Base-by-base conservation (phyloP, 1,140 invertebrate genomes). In the Papilio machaon region DNA sequence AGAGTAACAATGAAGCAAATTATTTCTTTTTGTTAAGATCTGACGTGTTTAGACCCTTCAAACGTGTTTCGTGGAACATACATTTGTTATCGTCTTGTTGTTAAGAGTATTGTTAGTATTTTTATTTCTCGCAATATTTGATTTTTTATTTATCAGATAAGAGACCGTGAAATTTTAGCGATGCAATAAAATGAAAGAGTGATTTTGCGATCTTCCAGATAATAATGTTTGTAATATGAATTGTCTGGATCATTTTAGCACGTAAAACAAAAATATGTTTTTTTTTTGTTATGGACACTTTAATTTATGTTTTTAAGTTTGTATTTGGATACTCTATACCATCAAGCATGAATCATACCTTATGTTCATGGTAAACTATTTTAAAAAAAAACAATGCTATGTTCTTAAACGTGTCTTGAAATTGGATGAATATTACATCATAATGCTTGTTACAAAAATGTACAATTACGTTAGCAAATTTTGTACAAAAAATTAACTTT, bases 41-140 rank as follows among this genome's bases (percentile, higher is more conserved):
- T 19, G 1, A 75, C 52, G 13, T 49, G 38, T 79, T 67, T 67
- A 79, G 58, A 79, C 76, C 76, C 76, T 79, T 79, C 54, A 60
- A 64, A 79, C n/a, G 38, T 81, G 67, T 67, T 79, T 83, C 82
- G 80, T 15, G 73, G 82, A 83, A 83, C 70, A 79, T 60, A 83
- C 78, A 60, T 81, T 83, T 83, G 81, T 83, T 47, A 77, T 64
- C 64, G 82, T 70, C 67, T 76, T 54, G 6, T 47, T 35, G 64
- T 23, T 67, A 67, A 67, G 58, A 19, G 43, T n/a, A 52, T 76
- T 49, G 74, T 76, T 76, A 15, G 5, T 52, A 58, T 76, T 76
- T 52, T 49, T 76, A 52, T 76, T 49, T 76, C 60, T 52, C 23
- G 3, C 10, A 43, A 54, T 78, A 78, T 78, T 76, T 76, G 46